Percentiles rank a stretch among this genome's conserved stretches.
These are phyloP conservation scores for Pangasius krempfi DNA, from an alignment of 2,797 vertebrate species.

Conservation along the genomic window DNA sequence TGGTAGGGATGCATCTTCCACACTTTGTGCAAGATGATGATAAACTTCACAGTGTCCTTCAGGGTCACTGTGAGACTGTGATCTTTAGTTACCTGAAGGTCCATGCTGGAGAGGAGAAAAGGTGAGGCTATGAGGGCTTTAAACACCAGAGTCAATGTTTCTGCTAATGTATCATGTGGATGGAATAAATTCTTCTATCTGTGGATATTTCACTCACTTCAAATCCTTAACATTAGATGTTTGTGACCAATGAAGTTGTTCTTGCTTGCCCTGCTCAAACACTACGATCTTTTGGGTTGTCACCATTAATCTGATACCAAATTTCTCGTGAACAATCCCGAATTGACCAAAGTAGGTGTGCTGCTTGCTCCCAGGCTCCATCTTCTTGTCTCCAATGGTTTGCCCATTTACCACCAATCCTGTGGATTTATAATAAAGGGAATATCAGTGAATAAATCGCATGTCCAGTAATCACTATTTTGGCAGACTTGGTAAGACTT, in stretches of 20 bases:
- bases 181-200: neutral
- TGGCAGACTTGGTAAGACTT: no score
- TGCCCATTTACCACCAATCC: conserved; percentile 87
- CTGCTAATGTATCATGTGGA: neutral
- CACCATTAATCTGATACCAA: conserved; percentile 80
- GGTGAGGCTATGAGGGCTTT: neutral
- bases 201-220: conserved; percentile 62
- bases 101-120: conserved; percentile 73
- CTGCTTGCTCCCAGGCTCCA: conserved; percentile 61
- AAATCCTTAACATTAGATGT: conserved; percentile 66
- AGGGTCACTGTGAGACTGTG: conserved; percentile 80
- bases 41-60: conserved; percentile 79
- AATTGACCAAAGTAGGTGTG: conserved; percentile 88
- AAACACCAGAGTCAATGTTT: neutral
- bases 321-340: conserved; percentile 76
- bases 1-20: conserved; percentile 82
- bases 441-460: neutral
- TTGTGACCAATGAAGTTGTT: conserved; percentile 80
- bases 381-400: conserved; percentile 82
- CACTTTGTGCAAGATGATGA: conserved; percentile 83
- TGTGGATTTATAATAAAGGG: conserved; percentile 54
- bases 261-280: conserved; percentile 67
- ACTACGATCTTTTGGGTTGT: conserved; percentile 79
- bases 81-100: conserved; percentile 77
- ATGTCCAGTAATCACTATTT: neutral